A percentile compares a stretch with the other conserved stretches of the same genome.
These are phyloP conservation scores for Hiodon tergisus DNA, from an alignment of 2,113 vertebrate genomes.

Conservation along the genomic window DNA sequence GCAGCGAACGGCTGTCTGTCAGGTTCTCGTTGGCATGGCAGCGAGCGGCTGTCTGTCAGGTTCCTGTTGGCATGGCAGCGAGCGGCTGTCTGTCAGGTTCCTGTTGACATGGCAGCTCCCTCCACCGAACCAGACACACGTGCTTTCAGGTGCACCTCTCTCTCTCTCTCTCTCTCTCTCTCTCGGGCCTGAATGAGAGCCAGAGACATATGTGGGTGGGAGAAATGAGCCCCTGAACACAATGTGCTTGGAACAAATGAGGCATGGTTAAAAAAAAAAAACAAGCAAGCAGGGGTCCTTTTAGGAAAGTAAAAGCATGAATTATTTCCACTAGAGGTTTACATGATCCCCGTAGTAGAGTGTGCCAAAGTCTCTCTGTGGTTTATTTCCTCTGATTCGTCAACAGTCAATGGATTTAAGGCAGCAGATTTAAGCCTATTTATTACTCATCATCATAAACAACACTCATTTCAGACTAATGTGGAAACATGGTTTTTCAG, in stretches of 20 bases:
- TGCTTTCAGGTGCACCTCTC: no score
- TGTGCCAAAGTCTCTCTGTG: constrained; percentile 32
- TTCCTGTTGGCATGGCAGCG: not conserved
- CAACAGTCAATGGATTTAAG: constrained; percentile 31
- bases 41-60: no score
- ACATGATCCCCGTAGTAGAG: constrained; percentile 41
- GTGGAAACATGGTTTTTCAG: no score
- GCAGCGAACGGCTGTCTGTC: not conserved
- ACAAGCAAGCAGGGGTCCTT: constrained; percentile 22
- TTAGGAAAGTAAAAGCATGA: constrained; percentile 39
- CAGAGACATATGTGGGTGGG: constrained; percentile 24
- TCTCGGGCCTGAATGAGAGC: not conserved
- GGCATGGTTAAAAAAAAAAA: constrained; percentile 23
- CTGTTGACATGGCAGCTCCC: not conserved
- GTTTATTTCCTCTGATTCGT: constrained; percentile 40
- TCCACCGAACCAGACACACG: not conserved
- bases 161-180: not conserved
- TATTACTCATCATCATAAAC: not conserved
- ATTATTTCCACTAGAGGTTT: constrained; percentile 50
- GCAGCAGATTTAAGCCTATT: not conserved
- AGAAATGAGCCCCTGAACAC: not conserved
- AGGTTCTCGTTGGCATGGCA: no score
- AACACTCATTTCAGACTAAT: no score
- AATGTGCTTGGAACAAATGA: constrained; percentile 34
- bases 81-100: no score